Conservation (phyloP, 2,797 vertebrate genomes). For the Gephyroberyx darwinii region DNA sequence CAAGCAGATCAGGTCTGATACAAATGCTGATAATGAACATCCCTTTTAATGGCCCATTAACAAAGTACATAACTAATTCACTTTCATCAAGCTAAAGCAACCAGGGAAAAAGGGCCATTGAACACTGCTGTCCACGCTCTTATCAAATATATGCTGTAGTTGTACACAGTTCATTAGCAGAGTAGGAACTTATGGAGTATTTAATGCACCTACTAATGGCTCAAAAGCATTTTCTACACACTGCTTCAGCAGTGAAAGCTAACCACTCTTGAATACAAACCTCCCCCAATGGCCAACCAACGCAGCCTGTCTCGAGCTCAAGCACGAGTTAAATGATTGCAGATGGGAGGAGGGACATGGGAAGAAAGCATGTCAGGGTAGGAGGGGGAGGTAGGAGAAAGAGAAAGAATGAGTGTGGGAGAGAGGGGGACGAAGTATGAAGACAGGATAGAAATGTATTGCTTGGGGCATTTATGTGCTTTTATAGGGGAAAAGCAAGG, state of each 20-base stretch:
- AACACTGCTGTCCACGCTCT: constrained; percentile 52
- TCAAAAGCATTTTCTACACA: constrained; percentile 46
- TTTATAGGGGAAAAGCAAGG: constrained; percentile 75
- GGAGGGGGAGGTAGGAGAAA: constrained; percentile 52
- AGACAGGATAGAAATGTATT: constrained; percentile 70
- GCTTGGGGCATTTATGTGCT: constrained; percentile 78
- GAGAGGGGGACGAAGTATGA: constrained; percentile 64
- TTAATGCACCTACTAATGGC: constrained; percentile 58
- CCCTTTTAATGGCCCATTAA: constrained; percentile 60
- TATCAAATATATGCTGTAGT: constrained; percentile 55
- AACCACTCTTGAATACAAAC: constrained; percentile 36
- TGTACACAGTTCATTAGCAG: constrained; percentile 62
- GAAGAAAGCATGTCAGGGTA: constrained; percentile 66
- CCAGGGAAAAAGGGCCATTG: constrained; percentile 52
- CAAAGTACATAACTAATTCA: constrained; percentile 67
- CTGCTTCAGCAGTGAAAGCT: constrained; percentile 39
- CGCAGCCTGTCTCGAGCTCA: constrained; percentile 48
- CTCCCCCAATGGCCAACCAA: constrained; percentile 35
- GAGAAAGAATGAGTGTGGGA: constrained; percentile 52
- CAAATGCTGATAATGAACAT: constrained; percentile 65
- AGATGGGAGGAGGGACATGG: constrained; percentile 39
- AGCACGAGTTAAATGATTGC: constrained; percentile 56
- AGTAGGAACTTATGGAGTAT: constrained; percentile 35
- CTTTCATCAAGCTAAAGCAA: constrained; percentile 72
- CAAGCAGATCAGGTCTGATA: constrained; percentile 51